These are phyloP conservation scores for Chitala chitala DNA, from an alignment of 2,113 vertebrate species.

Conservation along the genomic window DNA sequence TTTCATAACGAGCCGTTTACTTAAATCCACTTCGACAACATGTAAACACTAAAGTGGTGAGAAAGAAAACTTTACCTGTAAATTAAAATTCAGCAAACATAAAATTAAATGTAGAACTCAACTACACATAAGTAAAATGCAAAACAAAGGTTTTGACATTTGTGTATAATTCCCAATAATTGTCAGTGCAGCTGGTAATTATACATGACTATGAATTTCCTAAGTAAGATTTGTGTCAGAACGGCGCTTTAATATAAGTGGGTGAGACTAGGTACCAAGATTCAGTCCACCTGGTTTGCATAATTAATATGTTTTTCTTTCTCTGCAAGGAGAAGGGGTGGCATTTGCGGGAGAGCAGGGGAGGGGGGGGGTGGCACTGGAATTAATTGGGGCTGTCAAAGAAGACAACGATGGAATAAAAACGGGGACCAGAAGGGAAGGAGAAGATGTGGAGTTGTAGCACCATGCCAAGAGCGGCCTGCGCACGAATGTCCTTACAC, in stretches of 20 bases:
- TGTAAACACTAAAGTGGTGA: too few species aligned
- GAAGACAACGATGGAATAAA: slow-evolving; percentile 18
- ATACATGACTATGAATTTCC: background rate
- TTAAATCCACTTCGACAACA: too few species aligned
- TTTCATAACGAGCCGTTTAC: too few species aligned
- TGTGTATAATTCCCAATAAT: background rate
- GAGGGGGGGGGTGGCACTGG: slow-evolving; percentile 26
- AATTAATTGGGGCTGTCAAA: background rate
- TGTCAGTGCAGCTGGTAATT: background rate
- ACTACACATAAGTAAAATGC: too few species aligned
- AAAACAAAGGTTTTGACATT: too few species aligned
- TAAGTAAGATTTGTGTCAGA: background rate
- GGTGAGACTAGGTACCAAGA: background rate
- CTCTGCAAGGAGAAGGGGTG: slow-evolving; percentile 38
- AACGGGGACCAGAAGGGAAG: slow-evolving; percentile 42
- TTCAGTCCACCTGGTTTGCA: background rate
- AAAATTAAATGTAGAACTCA: too few species aligned
- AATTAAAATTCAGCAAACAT: too few species aligned
- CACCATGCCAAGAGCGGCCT: slow-evolving; percentile 76
- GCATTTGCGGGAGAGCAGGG: slow-evolving; percentile 33
- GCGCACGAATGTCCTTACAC: slow-evolving; percentile 74
- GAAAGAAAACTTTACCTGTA: too few species aligned
- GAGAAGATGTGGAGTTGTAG: slow-evolving; percentile 25
- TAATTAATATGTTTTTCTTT: slow-evolving; percentile 34
- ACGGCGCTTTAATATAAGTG: background rate